Evolutionary conservation across 2,113 vertebrate genomes (phyloP), one percentile per base, ranked within the genome.

Genomic region (Thinocorus orbignyianus): DNA sequence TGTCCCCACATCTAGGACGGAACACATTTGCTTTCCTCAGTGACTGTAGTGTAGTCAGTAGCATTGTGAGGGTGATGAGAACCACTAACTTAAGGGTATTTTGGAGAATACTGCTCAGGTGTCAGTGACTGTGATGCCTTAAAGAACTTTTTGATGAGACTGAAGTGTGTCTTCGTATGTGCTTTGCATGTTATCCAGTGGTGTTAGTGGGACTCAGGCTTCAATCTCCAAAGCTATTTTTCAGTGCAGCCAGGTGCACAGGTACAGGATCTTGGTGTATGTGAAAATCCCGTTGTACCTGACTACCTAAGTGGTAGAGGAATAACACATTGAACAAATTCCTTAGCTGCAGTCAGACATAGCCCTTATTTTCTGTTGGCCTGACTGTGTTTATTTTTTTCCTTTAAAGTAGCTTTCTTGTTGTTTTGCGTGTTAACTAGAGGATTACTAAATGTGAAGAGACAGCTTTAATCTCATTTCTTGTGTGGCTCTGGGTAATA

Each of bases 401-500:
- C 6, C 22, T 57, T 57, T 62, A 39, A 78, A 91, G n/a, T 28
- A 73, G 49, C 41, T 86, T 90, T 92, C 42, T 79, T 86, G 16
- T 61, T 92, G 74, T 73, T 91, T 94, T 91, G 68, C 78, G 48
- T 61, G 74, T 86, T 86, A 93, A 92, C 79, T 52, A 60, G 52
- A 88, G 95, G 93, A 93, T 90, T 92, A 87, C 70, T 85, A 62
- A 95, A 95, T 90, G 65, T n/a, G 70, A 93, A 62, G 73, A 94
- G 92, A 92, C 86, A 94, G 33, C 31, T 93, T 93, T 94, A 81
- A 96, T 95, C 81, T 92, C 57, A 37, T 70, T 95, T 73, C 66
- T 51, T 37, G 46, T 55, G 68, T 65, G 33, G 54, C 86, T 94
- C 60, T 76, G 81, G 73, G 55, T 95, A 78, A 65, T 61, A 62